These are phyloP conservation scores for Phyllostomus hastatus DNA, from an alignment of 2,113 vertebrate species.

Conservation along the genomic window DNA sequence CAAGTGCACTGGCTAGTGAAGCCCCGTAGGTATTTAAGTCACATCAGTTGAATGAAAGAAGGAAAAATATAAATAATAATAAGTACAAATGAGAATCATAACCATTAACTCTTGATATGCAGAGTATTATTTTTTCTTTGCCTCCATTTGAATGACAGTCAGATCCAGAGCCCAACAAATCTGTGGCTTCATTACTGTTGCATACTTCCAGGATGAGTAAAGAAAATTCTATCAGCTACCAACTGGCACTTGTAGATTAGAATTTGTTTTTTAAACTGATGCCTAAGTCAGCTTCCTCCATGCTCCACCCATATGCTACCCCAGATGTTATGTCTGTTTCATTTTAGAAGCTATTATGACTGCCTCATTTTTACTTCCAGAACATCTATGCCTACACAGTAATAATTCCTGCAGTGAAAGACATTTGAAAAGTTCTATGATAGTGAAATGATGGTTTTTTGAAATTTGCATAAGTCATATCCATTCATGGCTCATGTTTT, in stretches of 20 bases:
- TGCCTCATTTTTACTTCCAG: conserved; percentile 41
- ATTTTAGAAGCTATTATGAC: conserved; percentile 41
- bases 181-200: neutral
- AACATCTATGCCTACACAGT: conserved; percentile 17
- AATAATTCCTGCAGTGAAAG: conserved; percentile 58
- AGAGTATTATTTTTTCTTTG: neutral
- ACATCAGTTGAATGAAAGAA: neutral
- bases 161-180: neutral
- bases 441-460: conserved; percentile 45
- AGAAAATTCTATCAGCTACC: conserved; percentile 35
- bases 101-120: neutral
- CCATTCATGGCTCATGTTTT: conserved; percentile 42
- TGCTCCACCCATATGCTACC: conserved; percentile 23
- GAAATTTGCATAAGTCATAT: conserved; percentile 61
- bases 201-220: conserved; percentile 5
- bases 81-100: conserved; percentile 16
- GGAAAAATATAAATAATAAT: neutral
- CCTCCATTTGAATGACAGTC: conserved; percentile 5
- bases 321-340: conserved; percentile 48
- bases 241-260: conserved; percentile 24
- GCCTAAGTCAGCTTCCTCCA: conserved; percentile 5
- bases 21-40: neutral
- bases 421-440: conserved; percentile 47
- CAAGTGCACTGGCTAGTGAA: neutral
- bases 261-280: conserved; percentile 44